phyloP scores from a whole-genome alignment of 2,113 vertebrate species.

The Glareola pratincola region DNA sequence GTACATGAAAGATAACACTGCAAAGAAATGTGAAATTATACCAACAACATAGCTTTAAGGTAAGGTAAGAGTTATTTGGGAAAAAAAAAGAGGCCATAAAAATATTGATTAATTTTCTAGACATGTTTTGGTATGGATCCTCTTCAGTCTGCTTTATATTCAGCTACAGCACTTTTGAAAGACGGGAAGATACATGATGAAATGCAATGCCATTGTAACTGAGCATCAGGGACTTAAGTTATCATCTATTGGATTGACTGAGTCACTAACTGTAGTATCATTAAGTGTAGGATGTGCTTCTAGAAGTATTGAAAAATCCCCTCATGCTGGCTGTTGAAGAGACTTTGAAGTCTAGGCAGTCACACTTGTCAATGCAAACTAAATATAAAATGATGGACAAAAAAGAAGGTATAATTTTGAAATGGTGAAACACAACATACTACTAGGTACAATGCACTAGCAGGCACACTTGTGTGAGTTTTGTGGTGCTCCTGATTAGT shows the following conservation, averaged over 20 bases:
- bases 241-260: background rate
- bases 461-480: background rate
- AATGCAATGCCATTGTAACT: background rate
- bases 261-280: constrained; percentile 41
- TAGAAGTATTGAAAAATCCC: constrained; percentile 9
- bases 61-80: background rate
- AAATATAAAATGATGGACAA: background rate
- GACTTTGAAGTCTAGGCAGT: background rate
- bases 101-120: background rate
- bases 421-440: background rate
- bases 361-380: constrained; percentile 17
- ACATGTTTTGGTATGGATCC: background rate
- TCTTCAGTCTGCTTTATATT: background rate
- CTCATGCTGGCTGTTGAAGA: constrained; percentile 16
- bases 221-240: background rate
- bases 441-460: background rate
- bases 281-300: background rate
- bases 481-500: background rate
- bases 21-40: background rate
- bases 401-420: constrained; percentile 30
- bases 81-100: background rate
- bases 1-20: background rate
- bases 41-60: background rate
- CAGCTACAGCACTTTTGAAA: background rate
- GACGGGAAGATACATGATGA: background rate